These are phyloP conservation scores for Molanna angustata DNA, from an alignment of 2,888 invertebrate species.

Conservation along the genomic window DNA sequence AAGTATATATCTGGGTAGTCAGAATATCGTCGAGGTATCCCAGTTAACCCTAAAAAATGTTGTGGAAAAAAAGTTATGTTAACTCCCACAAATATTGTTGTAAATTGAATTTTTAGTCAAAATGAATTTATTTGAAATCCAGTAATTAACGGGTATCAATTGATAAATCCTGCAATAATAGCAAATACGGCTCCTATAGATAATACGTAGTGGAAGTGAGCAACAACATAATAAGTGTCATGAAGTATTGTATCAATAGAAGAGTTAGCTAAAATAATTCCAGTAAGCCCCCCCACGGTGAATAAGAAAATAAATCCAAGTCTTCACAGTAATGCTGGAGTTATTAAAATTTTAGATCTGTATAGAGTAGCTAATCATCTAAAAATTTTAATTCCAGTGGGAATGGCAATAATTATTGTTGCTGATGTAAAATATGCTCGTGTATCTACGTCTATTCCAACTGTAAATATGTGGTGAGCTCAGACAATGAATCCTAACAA, in stretches of 20 bases:
- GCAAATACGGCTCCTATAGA: constrained; percentile 79
- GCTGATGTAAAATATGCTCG: constrained; percentile 83
- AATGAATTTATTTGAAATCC: constrained; percentile 58
- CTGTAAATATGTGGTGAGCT: constrained; percentile 83
- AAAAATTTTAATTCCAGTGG: constrained; percentile 83
- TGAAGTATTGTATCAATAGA: constrained; percentile 75
- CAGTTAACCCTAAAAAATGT: constrained; percentile 69
- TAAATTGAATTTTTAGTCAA: constrained; percentile 67
- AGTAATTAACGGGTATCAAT: constrained; percentile 69
- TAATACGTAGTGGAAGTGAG: constrained; percentile 79
- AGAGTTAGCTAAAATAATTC: constrained; percentile 68
- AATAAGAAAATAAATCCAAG: constrained; percentile 77
- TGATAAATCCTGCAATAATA: constrained; percentile 70
- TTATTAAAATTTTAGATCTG: constrained; percentile 60
- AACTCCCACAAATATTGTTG: constrained; percentile 70
- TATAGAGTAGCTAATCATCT: constrained; percentile 71
- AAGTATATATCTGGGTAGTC: constrained; percentile 67
- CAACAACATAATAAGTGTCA: constrained; percentile 83
- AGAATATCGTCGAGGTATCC: constrained; percentile 74
- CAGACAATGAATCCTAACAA: constrained; percentile 81
- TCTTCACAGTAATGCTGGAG: constrained; percentile 61
- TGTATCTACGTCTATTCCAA: constrained; percentile 80
- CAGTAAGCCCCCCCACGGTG: constrained; percentile 71
- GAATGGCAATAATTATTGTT: constrained; percentile 84
- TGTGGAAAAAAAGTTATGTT: constrained; percentile 80